A percentile compares a stretch with the other conserved stretches of the same genome.
These are phyloP conservation scores for Steinernema hermaphroditum DNA, from an alignment of 2,888 invertebrate species.

Conservation along the genomic window DNA sequence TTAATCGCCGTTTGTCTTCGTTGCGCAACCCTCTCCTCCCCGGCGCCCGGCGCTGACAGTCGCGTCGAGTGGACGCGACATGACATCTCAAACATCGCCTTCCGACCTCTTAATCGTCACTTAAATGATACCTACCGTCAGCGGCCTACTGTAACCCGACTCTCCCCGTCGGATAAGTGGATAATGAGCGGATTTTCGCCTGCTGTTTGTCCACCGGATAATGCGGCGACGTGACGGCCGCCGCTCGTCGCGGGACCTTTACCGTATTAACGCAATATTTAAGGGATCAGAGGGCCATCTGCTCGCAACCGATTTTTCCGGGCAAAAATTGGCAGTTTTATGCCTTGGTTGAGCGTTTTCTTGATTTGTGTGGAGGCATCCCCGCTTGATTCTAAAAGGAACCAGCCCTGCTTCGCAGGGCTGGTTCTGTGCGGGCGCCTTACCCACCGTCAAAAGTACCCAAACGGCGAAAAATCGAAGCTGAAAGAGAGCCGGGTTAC, in stretches of 20 bases:
- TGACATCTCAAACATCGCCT: slow-evolving; percentile 24
- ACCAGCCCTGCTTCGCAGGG: no score
- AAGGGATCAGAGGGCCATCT: slow-evolving; percentile 10
- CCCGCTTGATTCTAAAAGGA: no score
- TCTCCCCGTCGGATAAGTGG: slow-evolving; percentile 8
- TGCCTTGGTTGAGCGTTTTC: no score
- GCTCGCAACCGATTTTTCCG: neutral
- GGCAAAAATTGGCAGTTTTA: no score
- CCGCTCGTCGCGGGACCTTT: neutral
- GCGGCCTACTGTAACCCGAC: slow-evolving; percentile 17
- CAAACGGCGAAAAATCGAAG: no score
- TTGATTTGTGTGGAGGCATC: no score
- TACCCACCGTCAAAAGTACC: no score
- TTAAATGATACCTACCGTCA: slow-evolving; percentile 12
- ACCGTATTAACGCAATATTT: slow-evolving; percentile 27
- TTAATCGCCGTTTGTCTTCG: slow-evolving; percentile 20
- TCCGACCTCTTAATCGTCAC: slow-evolving; percentile 22
- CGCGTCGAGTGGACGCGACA: slow-evolving; percentile 18
- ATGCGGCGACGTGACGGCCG: neutral
- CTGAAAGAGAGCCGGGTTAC: no score
- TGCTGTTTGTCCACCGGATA: slow-evolving; percentile 24
- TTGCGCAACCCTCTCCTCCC: neutral
- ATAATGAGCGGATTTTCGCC: slow-evolving; percentile 31
- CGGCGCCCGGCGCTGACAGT: neutral
- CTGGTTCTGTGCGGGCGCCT: no score